These are phyloP conservation scores for Eristalis arbustorum DNA, from an alignment of 2,888 invertebrate species.

Conservation along the genomic window DNA sequence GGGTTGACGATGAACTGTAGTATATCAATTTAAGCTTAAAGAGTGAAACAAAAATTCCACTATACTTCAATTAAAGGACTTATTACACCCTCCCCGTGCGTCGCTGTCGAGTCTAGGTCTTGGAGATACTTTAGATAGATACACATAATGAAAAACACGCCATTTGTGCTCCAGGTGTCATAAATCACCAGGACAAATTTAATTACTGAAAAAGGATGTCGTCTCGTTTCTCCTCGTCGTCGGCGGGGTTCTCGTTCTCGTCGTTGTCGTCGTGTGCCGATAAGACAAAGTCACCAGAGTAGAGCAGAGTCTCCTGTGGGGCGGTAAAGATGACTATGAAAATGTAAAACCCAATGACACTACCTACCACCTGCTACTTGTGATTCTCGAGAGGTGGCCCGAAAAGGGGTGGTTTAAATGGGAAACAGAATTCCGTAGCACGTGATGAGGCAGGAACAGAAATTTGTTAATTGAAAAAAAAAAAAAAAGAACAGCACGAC, in stretches of 20 bases:
- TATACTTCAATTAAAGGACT: conserved; percentile 69
- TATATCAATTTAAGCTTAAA: conserved; percentile 21
- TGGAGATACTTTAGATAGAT: conserved; percentile 59
- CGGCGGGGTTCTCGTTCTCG: neutral
- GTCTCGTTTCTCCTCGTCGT: conserved; percentile 49
- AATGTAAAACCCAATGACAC: conserved; percentile 53
- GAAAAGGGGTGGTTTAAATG: conserved; percentile 1
- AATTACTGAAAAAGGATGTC: conserved; percentile 72
- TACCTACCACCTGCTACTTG: conserved; percentile 57
- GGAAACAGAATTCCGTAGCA: conserved; percentile 41
- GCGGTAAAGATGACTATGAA: conserved; percentile 56
- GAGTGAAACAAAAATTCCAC: conserved; percentile 38
- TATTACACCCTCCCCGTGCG: conserved; percentile 59
- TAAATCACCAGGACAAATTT: conserved; percentile 74
- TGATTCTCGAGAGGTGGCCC: neutral
- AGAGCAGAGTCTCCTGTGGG: conserved; percentile 19
- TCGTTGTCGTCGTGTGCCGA: conserved; percentile 24
- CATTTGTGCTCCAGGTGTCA: conserved; percentile 72
- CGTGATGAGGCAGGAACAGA: conserved; percentile 37
- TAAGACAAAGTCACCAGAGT: conserved; percentile 36
- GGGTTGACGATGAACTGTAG: neutral
- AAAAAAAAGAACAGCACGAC: neutral
- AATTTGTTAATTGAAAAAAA: conserved; percentile 17
- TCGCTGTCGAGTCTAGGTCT: conserved; percentile 17
- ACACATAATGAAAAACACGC: conserved; percentile 69